Evolutionary conservation across 2,797 vertebrate species (phyloP), one percentile per base, ranked within the genome.

Genomic region (Typhlichthys eigenmanni): DNA sequence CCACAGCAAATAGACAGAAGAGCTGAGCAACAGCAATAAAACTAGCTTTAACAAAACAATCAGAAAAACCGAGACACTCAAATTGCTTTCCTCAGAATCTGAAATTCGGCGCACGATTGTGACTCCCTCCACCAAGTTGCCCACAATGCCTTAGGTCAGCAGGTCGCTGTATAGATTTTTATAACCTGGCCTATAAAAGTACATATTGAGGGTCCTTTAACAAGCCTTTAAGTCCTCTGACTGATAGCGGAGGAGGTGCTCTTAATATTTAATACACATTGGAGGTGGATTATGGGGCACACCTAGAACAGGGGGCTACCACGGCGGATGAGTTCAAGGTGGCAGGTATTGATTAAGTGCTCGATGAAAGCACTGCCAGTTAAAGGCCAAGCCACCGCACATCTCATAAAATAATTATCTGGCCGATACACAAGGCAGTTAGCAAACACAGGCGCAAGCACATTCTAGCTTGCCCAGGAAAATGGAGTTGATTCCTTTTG

Each of bases 271-370:
- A 84, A 86, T 88, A 84, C 80, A 87, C 88, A 90, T 89, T 80
- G 73, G 83, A 85, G 81, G 91, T 87, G 80, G 85, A 91, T 91
- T 75, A 82, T 13, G 60, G 74, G 62, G 71, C 71, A 79, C 75
- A 66, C 71, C 75, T 73, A 78, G 80, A 85, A 81, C 74, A 66
- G 56, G 59, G 71, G 71, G 72, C 80, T 78, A 72, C 79, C 88
- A 88, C 75, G 67, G 69, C 87, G 84, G 87, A 91, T 89, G 85
- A 86, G 81, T 87, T 85, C 62, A 71, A 88, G 82, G 89, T 90
- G 85, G 88, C 89, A 89, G 86, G 66, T 92, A 92, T 92, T 90
- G 91, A 92, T 90, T 88, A 89, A 86, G 77, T 89, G 89, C 84
- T 90, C 80, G 86, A 82, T 79, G 83, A 87, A 80, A 78, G 72